A percentile compares a stretch with the other conserved stretches of the same genome.
Conservation (phyloP, 2,797 vertebrate genomes). For the Potorous gilbertii region DNA sequence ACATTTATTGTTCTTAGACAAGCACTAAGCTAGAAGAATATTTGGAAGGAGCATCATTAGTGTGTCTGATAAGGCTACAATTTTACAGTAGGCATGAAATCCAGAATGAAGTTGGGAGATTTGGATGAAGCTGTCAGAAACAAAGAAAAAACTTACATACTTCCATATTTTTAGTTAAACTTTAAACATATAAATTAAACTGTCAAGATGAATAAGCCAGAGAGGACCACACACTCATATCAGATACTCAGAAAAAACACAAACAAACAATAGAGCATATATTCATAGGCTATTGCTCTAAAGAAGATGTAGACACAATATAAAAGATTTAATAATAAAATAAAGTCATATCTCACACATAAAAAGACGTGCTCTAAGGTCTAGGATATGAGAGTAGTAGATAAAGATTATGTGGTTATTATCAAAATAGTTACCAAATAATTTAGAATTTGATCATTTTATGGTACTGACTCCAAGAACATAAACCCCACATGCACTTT, state of each 20-base stretch:
- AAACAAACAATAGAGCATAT: not conserved
- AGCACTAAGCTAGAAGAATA: not conserved
- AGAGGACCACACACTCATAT: not conserved
- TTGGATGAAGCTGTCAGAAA: not conserved
- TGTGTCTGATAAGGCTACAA: not conserved
- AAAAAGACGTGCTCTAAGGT: not conserved
- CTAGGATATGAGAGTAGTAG: not conserved
- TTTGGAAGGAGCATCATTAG: not conserved
- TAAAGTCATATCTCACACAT: not conserved
- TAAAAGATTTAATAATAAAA: not conserved
- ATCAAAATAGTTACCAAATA: constrained; percentile 5
- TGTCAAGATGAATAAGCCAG: not conserved
- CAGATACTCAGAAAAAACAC: not conserved
- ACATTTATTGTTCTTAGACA: not conserved
- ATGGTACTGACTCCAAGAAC: not conserved
- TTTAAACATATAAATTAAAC: not conserved
- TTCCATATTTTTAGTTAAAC: not conserved
- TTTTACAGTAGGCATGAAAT: not conserved
- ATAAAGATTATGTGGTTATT: not conserved
- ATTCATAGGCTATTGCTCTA: not conserved
- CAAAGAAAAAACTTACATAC: not conserved
- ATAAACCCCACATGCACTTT: not conserved
- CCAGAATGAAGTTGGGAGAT: not conserved
- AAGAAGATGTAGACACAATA: not conserved
- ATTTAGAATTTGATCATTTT: constrained; percentile 29